phyloP scores from a whole-genome alignment of 1,140 invertebrate genomes.

The Nephila pilipes region DNA sequence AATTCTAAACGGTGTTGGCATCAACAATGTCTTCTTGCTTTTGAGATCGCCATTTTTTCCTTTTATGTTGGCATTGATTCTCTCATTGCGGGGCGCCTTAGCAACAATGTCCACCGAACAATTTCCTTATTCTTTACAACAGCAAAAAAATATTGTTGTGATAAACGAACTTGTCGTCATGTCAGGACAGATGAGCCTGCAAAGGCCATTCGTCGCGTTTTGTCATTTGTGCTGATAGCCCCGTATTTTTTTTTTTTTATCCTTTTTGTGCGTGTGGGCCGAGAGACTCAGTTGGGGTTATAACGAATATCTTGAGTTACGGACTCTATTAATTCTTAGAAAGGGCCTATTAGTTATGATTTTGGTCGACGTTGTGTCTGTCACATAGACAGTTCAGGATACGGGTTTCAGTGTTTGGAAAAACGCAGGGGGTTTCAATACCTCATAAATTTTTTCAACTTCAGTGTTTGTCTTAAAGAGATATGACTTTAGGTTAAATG shows the following conservation, averaged over 20 bases:
- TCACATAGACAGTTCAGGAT: background rate
- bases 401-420: background rate
- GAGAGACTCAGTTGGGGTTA: background rate
- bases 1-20: background rate
- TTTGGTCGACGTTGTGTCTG: background rate
- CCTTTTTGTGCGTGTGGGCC: slow-evolving; percentile 23
- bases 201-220: background rate
- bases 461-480: too few relatives aligned
- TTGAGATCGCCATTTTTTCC: background rate
- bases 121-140: background rate
- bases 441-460: background rate
- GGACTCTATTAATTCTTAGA: slow-evolving; percentile 21
- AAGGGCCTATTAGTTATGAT: background rate
- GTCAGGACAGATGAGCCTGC: background rate
- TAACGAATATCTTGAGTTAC: slow-evolving; percentile 2
- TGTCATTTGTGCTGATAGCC: slow-evolving; percentile 14
- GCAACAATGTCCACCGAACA: background rate
- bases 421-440: background rate
- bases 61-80: background rate
- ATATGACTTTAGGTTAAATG: too few relatives aligned
- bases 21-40: background rate
- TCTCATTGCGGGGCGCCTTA: background rate
- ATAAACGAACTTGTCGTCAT: slow-evolving; percentile 10
- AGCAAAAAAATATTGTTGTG: background rate
- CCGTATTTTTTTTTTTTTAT: slow-evolving; percentile 10